Evolutionary conservation across 2,113 vertebrate species (phyloP).

Genomic region (Ochotona curzoniae): DNA sequence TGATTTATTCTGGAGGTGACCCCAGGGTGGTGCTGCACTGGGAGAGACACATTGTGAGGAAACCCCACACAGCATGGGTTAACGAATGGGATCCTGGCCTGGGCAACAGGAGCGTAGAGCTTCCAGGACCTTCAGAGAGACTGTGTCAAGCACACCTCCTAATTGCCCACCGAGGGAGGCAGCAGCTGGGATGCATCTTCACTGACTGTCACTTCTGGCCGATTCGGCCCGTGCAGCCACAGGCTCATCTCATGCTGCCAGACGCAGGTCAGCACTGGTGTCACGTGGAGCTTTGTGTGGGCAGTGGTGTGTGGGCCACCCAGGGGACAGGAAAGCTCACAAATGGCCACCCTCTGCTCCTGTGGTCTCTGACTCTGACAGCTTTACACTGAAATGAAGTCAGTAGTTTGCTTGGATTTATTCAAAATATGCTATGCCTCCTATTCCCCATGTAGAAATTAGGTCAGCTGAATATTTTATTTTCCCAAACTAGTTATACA

Average conservation of each 20-base stretch:
- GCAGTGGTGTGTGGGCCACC: not conserved
- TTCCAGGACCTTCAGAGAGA: not conserved
- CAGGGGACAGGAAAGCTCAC: fast-evolving
- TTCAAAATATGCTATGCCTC: slow-evolving; percentile 16
- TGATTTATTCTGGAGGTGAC: not conserved
- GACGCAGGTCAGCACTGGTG: fast-evolving
- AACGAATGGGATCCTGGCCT: fast-evolving
- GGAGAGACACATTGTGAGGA: not conserved
- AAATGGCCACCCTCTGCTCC: not conserved
- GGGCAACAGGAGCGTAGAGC: not conserved
- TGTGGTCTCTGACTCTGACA: not conserved
- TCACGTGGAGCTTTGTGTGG: not conserved
- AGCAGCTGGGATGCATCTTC: not conserved
- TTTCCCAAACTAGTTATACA: slow-evolving; percentile 48
- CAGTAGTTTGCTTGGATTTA: slow-evolving; percentile 48
- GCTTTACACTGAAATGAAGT: slow-evolving; percentile 9
- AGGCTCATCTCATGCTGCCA: not conserved
- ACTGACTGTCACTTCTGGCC: not conserved
- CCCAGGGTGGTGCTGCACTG: not conserved
- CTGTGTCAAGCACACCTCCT: not conserved
- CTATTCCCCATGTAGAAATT: slow-evolving; percentile 72
- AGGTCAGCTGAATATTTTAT: slow-evolving; percentile 71
- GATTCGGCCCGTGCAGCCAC: not conserved
- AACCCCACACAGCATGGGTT: not conserved
- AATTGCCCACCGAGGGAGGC: not conserved